Evolutionary conservation across 1,140 invertebrate genomes (phyloP), one percentile per base, ranked within the genome.

Genomic region (Zaprionus ghesquierei): DNA sequence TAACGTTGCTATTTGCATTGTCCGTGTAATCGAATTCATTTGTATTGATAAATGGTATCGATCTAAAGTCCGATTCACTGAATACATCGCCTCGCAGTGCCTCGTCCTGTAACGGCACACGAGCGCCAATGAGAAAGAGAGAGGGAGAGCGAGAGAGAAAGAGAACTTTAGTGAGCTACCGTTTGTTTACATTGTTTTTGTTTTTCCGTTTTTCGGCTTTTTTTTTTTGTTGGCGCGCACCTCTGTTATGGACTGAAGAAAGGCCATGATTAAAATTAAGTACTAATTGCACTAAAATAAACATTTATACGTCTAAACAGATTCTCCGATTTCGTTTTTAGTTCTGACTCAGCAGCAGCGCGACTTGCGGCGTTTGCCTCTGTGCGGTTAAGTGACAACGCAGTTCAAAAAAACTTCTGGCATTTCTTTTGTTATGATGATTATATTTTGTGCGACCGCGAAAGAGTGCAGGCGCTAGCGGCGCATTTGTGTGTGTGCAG

Each of bases 11-110:
- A 27, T 72, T 72, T 8, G 50, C 74, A 65, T 77, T 69, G 25
- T 79, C 65, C 13, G 66, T 18, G 20, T 62, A 72, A 41, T 78
- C 55, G 35, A 31, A 64, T 18, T 69, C 41, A 61, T 70, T 69
- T 8, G 75, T 77, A 8, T 65, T 66, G 29, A 85, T 75, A 27
- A 85, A 75, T 13, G 84, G 72, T 64, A 89, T 85, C 10, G 84
- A 89, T 61, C 72, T 77, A 13, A 89, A 79, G 59, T 89, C 84
- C 2, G 60, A 46, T 69, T 81, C 74, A 56, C 55, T 72, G 2
- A 75, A 69, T 20, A 85, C 29, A 73, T 85, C 69, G 8, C 75
- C 50, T 13, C 66, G 77, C 18, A 81, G 51, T n/a, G 79, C 79
- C 29, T 81, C 81, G 58, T 80, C 80, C 80, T 87, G 54, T n/a